Conservation (phyloP, 2,113 vertebrate species). For the Neodontobutis hainanensis region DNA sequence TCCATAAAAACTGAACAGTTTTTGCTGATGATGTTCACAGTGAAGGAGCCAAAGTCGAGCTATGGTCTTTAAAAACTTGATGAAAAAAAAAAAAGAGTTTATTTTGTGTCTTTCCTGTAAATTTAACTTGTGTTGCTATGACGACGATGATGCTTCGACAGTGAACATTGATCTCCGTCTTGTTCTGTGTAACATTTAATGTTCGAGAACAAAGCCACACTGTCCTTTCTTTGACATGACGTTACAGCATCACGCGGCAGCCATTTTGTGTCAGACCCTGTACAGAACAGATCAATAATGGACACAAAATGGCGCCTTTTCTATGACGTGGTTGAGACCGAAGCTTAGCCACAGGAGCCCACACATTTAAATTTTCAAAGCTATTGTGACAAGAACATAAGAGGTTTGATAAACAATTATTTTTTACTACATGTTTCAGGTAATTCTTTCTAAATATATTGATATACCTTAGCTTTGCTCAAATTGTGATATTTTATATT, state of each 20-base stretch:
- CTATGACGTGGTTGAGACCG: conserved; percentile 40
- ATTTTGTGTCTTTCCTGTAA: conserved; percentile 49
- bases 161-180: conserved; percentile 40
- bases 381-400: conserved; percentile 74
- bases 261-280: conserved; percentile 54
- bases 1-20: background rate
- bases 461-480: conserved; percentile 85
- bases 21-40: background rate
- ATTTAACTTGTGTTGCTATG: conserved; percentile 31
- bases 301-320: conserved; percentile 60
- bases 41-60: conserved; percentile 7
- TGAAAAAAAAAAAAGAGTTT: conserved; percentile 22
- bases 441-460: conserved; percentile 86
- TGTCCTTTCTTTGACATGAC: conserved; percentile 54
- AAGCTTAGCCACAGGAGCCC: conserved; percentile 35
- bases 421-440: conserved; percentile 85
- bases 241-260: conserved; percentile 30
- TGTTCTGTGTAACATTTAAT: conserved; percentile 47
- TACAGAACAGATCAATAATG: conserved; percentile 35
- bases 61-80: conserved; percentile 7
- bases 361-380: conserved; percentile 68
- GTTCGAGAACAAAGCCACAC: conserved; percentile 46
- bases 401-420: conserved; percentile 82
- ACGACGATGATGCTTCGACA: conserved; percentile 22
- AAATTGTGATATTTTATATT: conserved; percentile 83